Percentiles rank a stretch among this genome's conserved stretches.
Conservation (phyloP, 1,140 invertebrate genomes). For the Anagrus nilaparvatae region DNA sequence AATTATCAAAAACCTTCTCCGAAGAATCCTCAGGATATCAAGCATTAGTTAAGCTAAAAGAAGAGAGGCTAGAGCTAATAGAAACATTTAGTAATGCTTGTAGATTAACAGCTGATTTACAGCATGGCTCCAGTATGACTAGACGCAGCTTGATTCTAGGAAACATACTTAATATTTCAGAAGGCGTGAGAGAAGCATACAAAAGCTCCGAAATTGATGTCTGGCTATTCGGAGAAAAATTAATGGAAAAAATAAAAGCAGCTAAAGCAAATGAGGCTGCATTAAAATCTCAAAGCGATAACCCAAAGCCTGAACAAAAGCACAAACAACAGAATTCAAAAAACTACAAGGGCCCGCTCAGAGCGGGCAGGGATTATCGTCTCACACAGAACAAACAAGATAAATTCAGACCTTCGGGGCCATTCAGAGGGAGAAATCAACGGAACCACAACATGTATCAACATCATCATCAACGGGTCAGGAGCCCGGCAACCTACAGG, state of each 20-base stretch:
- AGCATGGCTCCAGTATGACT: slow-evolving; percentile 9
- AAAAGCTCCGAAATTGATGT: background rate
- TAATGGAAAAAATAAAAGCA: slow-evolving; percentile 8
- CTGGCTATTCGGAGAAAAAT: slow-evolving; percentile 11
- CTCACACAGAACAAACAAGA: no score
- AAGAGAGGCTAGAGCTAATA: no score
- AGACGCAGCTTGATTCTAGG: slow-evolving; percentile 8
- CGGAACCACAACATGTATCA: no score
- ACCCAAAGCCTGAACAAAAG: background rate
- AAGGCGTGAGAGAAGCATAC: slow-evolving; percentile 7
- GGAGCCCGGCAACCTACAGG: no score
- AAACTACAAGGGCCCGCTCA: background rate
- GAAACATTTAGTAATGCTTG: slow-evolving; percentile 11
- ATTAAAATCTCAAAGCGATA: background rate
- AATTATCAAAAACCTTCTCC: no score
- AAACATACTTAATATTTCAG: slow-evolving; percentile 7
- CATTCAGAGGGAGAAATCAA: no score
- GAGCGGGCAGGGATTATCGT: no score
- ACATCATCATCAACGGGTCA: no score
- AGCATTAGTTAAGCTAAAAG: no score
- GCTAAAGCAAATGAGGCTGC: background rate
- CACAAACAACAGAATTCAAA: background rate
- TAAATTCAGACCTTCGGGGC: no score
- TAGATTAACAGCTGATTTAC: slow-evolving; percentile 10
- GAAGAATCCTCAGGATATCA: no score